Conservation (phyloP, 2,888 invertebrate species). For the Parthenolecanium corni region DNA sequence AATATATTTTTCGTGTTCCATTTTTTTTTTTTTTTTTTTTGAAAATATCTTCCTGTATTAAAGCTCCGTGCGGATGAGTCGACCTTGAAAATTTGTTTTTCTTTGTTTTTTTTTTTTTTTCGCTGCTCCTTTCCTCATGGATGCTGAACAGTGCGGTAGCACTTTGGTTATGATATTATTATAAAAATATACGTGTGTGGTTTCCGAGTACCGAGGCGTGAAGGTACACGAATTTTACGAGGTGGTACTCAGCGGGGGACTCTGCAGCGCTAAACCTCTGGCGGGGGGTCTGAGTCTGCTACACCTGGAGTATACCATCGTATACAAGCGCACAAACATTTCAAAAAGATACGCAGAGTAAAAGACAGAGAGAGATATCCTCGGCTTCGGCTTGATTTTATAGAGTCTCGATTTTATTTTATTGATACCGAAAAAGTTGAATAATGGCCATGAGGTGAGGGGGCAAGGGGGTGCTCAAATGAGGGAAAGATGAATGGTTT, state of each 20-base stretch:
- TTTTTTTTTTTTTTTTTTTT: neutral
- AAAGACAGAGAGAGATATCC: too few relatives aligned
- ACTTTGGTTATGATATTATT: constrained; percentile 6
- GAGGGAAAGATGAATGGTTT: too few relatives aligned
- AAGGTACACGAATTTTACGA: constrained; percentile 27
- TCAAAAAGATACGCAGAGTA: too few relatives aligned
- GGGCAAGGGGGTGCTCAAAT: too few relatives aligned
- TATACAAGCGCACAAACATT: too few relatives aligned
- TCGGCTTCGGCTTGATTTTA: too few relatives aligned
- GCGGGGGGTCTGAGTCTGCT: constrained; percentile 14
- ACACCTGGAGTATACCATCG: constrained; percentile 11
- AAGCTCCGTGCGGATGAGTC: constrained; percentile 11
- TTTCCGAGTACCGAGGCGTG: constrained; percentile 19
- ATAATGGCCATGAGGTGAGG: too few relatives aligned
- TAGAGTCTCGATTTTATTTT: too few relatives aligned
- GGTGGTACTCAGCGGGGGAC: constrained; percentile 25
- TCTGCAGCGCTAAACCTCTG: constrained; percentile 13
- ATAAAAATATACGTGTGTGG: constrained; percentile 16
- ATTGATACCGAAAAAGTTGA: too few relatives aligned
- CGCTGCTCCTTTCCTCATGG: too few relatives aligned
- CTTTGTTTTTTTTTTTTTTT: too few relatives aligned
- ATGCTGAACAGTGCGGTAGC: constrained; percentile 24
- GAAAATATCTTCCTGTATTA: neutral
- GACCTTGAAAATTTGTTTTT: constrained; percentile 12
- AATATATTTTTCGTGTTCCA: too few relatives aligned